phyloP scores from a whole-genome alignment of 2,797 vertebrate genomes.

The Intellagama lesueurii region DNA sequence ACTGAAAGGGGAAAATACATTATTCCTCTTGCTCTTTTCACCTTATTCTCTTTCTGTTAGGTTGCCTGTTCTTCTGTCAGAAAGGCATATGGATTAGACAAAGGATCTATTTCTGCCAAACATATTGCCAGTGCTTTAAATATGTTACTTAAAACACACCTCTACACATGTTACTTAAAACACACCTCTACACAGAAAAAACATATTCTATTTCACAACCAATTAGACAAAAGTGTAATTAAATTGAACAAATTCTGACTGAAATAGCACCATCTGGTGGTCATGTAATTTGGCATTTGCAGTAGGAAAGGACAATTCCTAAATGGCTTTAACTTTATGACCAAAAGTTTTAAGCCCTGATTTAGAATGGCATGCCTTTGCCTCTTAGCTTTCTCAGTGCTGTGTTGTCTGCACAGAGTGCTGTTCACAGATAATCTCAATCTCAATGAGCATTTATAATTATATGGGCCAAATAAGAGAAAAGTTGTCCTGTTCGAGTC shows the following conservation, averaged over 20 bases:
- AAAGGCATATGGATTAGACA: neutral
- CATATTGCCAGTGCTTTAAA: neutral
- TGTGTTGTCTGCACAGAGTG: too few species aligned
- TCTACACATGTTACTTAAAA: neutral
- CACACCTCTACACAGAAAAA: too few species aligned
- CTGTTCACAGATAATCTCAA: too few species aligned
- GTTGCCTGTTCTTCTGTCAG: neutral
- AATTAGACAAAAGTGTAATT: neutral
- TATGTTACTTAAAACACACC: neutral
- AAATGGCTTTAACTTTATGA: neutral
- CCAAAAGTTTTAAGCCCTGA: too few species aligned
- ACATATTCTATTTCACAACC: neutral
- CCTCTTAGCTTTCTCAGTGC: too few species aligned
- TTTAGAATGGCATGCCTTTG: too few species aligned
- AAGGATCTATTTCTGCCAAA: neutral
- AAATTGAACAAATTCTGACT: neutral
- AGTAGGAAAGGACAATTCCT: neutral
- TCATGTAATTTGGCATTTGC: neutral
- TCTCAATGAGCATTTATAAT: too few species aligned
- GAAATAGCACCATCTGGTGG: conserved; percentile 54
- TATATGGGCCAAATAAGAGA: too few species aligned
- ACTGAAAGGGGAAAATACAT: neutral
- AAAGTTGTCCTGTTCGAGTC: too few species aligned
- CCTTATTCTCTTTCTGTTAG: neutral
- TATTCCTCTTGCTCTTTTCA: neutral